These are phyloP conservation scores for Parnassius apollo DNA, from an alignment of 2,888 invertebrate species.

Conservation along the genomic window DNA sequence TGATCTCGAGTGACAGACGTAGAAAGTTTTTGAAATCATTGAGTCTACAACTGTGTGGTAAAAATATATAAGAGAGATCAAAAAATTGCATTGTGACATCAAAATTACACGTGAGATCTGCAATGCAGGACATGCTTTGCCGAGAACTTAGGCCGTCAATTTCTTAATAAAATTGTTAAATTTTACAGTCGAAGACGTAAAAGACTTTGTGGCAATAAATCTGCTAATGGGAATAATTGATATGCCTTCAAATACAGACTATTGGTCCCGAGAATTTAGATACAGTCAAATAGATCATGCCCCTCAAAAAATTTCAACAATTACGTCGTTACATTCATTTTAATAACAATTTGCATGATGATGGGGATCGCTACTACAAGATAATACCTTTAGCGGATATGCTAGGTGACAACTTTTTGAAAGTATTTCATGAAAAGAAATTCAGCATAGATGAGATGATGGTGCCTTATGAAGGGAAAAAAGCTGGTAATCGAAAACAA, in stretches of 20 bases:
- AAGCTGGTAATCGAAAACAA: conserved; percentile 39
- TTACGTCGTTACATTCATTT: conserved; percentile 31
- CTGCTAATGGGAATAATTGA: conserved; percentile 31
- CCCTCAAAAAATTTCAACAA: conserved; percentile 30
- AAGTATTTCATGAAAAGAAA: conserved; percentile 32
- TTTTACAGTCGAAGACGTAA: conserved; percentile 27
- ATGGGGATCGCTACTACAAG: conserved; percentile 27
- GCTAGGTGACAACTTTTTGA: conserved; percentile 28
- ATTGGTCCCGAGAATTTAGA: conserved; percentile 29
- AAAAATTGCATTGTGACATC: no score
- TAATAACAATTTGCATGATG: conserved; percentile 19
- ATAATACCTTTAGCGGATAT: conserved; percentile 7
- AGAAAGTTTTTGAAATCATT: no score
- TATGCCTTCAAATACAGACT: conserved; percentile 33
- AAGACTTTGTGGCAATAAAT: conserved; percentile 32
- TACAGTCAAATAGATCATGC: conserved; percentile 29
- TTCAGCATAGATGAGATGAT: conserved; percentile 47
- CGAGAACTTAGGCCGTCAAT: no score
- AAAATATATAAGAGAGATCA: no score
- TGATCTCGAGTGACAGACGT: no score
- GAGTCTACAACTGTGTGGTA: no score
- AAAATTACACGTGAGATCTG: no score
- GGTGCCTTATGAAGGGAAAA: conserved; percentile 45
- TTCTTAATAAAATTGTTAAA: conserved; percentile 27
- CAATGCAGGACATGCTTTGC: no score